A percentile compares a stretch with the other conserved stretches of the same genome.
Conservation (phyloP, 1,140 invertebrate species). For the Wiebesia pumilae region DNA sequence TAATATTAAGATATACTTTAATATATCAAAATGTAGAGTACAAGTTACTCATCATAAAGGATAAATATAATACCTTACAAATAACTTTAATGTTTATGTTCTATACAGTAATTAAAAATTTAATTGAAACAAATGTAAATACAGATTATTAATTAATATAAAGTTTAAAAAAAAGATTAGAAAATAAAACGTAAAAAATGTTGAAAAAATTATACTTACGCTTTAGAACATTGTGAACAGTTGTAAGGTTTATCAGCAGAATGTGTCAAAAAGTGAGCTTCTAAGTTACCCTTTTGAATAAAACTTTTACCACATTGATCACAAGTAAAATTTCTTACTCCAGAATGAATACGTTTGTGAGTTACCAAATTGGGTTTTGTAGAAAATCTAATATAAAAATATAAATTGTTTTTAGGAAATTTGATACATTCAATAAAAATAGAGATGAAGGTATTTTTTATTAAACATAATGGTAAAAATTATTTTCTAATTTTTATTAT, state of each 20-base stretch:
- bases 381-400: constrained; percentile 65
- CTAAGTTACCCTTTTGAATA: constrained; percentile 78
- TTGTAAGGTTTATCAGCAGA: constrained; percentile 73
- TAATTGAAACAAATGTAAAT: not conserved
- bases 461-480: no score
- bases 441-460: no score
- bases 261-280: constrained; percentile 78
- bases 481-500: no score
- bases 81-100: no score
- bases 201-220: constrained; percentile 60
- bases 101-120: no score
- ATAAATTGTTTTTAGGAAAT: not conserved
- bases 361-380: constrained; percentile 78
- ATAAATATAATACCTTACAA: not conserved
- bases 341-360: constrained; percentile 77
- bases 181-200: not conserved
- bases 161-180: no score
- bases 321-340: constrained; percentile 76
- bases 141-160: not conserved
- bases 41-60: no score
- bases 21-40: no score
- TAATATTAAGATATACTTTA: no score
- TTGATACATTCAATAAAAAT: no score
- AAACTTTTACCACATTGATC: constrained; percentile 80
- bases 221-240: constrained; percentile 71